These are phyloP conservation scores for Rhagoletis pomonella DNA, from an alignment of 1,140 invertebrate species.

Conservation along the genomic window DNA sequence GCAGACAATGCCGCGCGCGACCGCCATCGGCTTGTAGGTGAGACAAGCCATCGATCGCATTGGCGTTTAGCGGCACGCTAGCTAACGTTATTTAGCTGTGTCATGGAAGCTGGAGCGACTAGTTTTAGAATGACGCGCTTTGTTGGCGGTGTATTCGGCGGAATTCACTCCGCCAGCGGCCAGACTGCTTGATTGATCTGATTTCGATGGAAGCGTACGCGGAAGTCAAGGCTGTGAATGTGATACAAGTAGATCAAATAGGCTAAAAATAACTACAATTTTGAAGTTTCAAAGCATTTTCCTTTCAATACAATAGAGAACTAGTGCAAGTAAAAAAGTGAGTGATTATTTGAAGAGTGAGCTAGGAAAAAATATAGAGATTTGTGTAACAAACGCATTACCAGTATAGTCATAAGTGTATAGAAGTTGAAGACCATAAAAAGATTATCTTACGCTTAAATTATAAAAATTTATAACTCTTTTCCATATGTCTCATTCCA, in stretches of 20 bases:
- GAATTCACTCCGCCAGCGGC: conserved; percentile 20
- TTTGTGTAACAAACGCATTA: too few species aligned
- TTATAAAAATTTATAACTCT: too few species aligned
- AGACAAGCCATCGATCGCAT: not conserved
- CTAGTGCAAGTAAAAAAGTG: not conserved
- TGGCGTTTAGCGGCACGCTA: not conserved
- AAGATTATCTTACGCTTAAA: too few species aligned
- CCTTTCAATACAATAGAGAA: not conserved
- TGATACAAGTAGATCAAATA: not conserved
- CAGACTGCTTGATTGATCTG: conserved; percentile 23
- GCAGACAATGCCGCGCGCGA: not conserved
- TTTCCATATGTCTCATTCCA: not conserved
- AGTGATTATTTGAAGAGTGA: not conserved
- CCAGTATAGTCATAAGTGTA: too few species aligned
- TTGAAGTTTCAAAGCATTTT: not conserved
- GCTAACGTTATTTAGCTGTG: not conserved
- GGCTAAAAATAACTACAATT: not conserved
- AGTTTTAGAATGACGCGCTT: conserved; percentile 50
- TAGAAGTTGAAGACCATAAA: too few species aligned
- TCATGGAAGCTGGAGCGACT: conserved; percentile 38
- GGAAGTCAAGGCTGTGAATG: conserved; percentile 39
- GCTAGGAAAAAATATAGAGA: too few species aligned
- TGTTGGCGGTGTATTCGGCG: conserved; percentile 29
- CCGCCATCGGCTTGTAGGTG: not conserved
- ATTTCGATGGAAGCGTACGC: conserved; percentile 29